A percentile compares a stretch with the other conserved stretches of the same genome.
Evolutionary conservation across 2,797 vertebrate genomes (phyloP).

Genomic region (Diceros bicornis): DNA sequence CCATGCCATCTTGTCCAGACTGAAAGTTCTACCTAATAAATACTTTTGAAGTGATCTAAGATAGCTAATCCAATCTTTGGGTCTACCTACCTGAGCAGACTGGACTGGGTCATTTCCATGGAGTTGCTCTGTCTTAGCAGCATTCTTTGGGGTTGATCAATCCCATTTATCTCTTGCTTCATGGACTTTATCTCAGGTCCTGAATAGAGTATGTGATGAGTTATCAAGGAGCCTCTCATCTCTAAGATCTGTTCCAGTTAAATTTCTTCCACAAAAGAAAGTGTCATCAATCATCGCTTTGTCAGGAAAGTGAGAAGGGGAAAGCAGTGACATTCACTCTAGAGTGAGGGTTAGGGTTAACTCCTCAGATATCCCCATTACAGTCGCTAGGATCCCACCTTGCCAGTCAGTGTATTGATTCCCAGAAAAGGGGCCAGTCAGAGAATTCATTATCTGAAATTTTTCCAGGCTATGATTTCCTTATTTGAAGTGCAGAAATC

Average conservation of each 20-base stretch:
- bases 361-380: neutral
- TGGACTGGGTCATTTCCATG: neutral
- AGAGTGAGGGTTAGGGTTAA: neutral
- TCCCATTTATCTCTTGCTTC: neutral
- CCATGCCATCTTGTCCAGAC: neutral
- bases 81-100: neutral
- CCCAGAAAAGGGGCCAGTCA: neutral
- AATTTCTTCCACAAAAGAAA: conserved; percentile 12
- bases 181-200: neutral
- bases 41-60: neutral
- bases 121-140: neutral
- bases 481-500: conserved; percentile 16
- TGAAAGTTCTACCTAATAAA: neutral
- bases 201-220: neutral
- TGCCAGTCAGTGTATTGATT: neutral
- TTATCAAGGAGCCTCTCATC: neutral
- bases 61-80: neutral
- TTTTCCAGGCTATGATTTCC: conserved; percentile 55
- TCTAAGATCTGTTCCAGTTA: neutral
- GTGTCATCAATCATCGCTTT: neutral
- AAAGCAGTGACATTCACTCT: neutral
- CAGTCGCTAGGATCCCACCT: neutral
- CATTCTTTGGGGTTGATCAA: neutral
- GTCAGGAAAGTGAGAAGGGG: neutral
- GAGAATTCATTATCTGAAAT: conserved; percentile 31